These are phyloP conservation scores for Dorcus parallelipipedus DNA, from an alignment of 2,888 invertebrate genomes.

Conservation along the genomic window DNA sequence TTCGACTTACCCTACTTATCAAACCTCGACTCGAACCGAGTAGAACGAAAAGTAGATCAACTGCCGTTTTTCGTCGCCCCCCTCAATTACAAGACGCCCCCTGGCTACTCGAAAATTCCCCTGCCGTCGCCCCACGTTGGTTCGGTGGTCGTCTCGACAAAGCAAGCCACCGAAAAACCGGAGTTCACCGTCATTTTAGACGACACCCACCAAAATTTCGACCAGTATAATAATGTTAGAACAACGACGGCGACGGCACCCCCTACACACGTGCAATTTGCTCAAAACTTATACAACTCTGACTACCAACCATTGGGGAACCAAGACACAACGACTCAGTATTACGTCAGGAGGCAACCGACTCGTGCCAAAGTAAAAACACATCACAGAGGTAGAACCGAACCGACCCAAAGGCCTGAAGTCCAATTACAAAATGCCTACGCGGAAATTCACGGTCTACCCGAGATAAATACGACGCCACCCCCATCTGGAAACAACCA, in stretches of 20 bases:
- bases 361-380: neutral
- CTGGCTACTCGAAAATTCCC: constrained; percentile 80
- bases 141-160: constrained; percentile 65
- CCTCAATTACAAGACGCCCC: constrained; percentile 77
- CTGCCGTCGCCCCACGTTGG: constrained; percentile 85
- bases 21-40: constrained; percentile 63
- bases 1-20: constrained; percentile 82
- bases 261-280: neutral
- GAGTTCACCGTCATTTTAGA: neutral
- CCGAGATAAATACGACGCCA: too few relatives aligned
- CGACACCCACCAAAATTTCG: neutral
- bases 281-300: neutral
- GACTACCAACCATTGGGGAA: neutral
- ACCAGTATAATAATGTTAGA: neutral
- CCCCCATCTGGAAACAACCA: too few relatives aligned
- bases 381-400: neutral
- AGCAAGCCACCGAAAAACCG: constrained; percentile 31
- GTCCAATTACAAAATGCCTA: too few relatives aligned
- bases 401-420: too few relatives aligned
- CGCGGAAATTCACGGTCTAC: too few relatives aligned
- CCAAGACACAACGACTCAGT: neutral
- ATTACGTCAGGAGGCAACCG: neutral
- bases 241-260: neutral
- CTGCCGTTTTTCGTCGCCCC: constrained; percentile 85
- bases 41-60: constrained; percentile 69